Evolutionary conservation across 2,888 invertebrate genomes (phyloP).

Genomic region (Drosophila vallismaia): DNA sequence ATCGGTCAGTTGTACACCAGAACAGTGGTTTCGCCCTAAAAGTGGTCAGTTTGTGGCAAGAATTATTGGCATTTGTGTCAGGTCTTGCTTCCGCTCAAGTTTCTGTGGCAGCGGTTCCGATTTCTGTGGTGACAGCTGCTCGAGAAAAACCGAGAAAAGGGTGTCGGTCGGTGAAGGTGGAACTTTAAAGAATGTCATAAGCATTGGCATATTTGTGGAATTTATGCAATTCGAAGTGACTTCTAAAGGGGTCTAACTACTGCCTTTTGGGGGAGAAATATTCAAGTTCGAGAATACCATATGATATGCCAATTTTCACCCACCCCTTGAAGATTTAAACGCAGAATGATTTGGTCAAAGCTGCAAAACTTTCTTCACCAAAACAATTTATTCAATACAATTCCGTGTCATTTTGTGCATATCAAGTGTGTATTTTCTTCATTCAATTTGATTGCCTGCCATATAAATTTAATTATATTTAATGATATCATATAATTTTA

Average conservation of each 20-base stretch:
- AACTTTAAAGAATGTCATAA: constrained; percentile 30
- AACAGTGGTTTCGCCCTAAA: constrained; percentile 45
- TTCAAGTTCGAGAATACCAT: too few species aligned
- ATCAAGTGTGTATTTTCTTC: too few species aligned
- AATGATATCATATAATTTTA: too few species aligned
- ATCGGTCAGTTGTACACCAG: constrained; percentile 23
- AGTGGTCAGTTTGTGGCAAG: constrained; percentile 54
- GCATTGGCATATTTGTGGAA: constrained; percentile 55
- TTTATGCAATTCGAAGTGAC: constrained; percentile 56
- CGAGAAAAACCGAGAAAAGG: constrained; percentile 5
- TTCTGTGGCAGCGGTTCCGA: constrained; percentile 65
- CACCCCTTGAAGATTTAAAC: too few species aligned
- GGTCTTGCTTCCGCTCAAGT: constrained; percentile 52
- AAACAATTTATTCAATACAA: too few species aligned
- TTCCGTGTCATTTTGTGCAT: too few species aligned
- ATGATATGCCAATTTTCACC: too few species aligned
- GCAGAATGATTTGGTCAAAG: too few species aligned
- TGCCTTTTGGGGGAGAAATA: too few species aligned
- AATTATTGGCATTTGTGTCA: constrained; percentile 77
- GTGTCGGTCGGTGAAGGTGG: constrained; percentile 30
- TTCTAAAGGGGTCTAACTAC: constrained; percentile 5
- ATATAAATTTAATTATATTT: too few species aligned
- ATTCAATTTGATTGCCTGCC: too few species aligned
- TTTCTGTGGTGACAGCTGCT: constrained; percentile 51
- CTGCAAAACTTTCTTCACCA: too few species aligned